Conservation (phyloP, 2,888 invertebrate species). For the Harpalus rubripes region DNA sequence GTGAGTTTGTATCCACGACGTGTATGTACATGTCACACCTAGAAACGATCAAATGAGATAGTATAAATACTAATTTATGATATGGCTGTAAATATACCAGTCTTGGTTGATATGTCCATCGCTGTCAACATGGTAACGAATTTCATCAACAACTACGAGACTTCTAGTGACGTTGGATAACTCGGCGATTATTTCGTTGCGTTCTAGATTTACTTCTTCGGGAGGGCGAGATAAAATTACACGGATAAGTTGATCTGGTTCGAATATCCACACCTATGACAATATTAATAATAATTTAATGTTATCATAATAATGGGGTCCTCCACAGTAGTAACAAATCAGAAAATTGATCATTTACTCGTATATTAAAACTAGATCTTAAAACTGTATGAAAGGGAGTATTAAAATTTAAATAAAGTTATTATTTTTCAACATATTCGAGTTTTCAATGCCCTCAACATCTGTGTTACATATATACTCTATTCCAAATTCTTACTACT, state of each 20-base stretch:
- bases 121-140: conserved; percentile 86
- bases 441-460: too few species aligned
- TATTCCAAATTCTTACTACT: too few species aligned
- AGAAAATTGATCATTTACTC: too few species aligned
- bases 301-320: not conserved
- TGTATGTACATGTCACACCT: conserved; percentile 94
- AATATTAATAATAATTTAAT: conserved; percentile 38
- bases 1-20: conserved; percentile 86
- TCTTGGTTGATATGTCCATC: conserved; percentile 83
- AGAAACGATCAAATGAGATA: conserved; percentile 68
- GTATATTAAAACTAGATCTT: too few species aligned
- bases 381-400: too few species aligned
- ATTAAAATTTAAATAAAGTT: too few species aligned
- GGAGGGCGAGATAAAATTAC: conserved; percentile 92
- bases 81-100: conserved; percentile 79
- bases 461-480: too few species aligned
- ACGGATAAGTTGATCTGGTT: conserved; percentile 89
- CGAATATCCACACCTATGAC: conserved; percentile 92
- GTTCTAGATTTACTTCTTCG: conserved; percentile 85
- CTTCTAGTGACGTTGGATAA: conserved; percentile 88
- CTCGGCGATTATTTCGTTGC: conserved; percentile 85
- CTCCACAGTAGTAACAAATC: too few species aligned
- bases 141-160: conserved; percentile 89
- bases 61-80: conserved; percentile 36
- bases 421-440: too few species aligned